Evolutionary conservation across 2,797 vertebrate genomes (phyloP).

Genomic region (Rhinichthys osculus): DNA sequence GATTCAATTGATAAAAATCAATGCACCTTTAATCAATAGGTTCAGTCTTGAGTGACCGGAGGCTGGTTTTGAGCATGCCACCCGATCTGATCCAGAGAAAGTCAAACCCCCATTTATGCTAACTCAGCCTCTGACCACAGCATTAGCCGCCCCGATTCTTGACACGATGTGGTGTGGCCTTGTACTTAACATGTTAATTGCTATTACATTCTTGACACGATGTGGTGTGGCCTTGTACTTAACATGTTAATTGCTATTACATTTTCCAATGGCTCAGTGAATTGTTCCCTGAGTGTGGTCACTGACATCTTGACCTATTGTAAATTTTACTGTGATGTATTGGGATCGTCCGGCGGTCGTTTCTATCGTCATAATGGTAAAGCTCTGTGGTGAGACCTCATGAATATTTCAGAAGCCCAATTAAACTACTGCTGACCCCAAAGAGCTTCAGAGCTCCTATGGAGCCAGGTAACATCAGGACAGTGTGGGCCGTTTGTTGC

Average conservation of each 20-base stretch:
- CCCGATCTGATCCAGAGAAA: constrained; percentile 25
- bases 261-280: constrained; percentile 61
- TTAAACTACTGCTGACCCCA: constrained; percentile 61
- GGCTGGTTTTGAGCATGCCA: not conserved
- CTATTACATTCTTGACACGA: constrained; percentile 50
- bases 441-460: constrained; percentile 21
- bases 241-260: constrained; percentile 63
- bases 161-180: constrained; percentile 38
- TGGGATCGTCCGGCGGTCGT: constrained; percentile 52
- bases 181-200: constrained; percentile 65
- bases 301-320: constrained; percentile 63
- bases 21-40: constrained; percentile 5
- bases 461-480: constrained; percentile 41
- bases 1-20: not conserved
- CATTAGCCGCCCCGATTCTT: constrained; percentile 31
- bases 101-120: constrained; percentile 44
- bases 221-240: constrained; percentile 52
- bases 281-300: constrained; percentile 61
- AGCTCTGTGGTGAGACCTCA: constrained; percentile 46
- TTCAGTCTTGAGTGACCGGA: not conserved
- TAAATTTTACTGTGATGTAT: constrained; percentile 65
- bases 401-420: constrained; percentile 67
- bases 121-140: constrained; percentile 41
- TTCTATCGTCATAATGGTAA: constrained; percentile 47
- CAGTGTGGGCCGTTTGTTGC: constrained; percentile 17